A percentile compares a stretch with the other conserved stretches of the same genome.
Evolutionary conservation across 2,797 vertebrate species (phyloP).

Genomic region (Chelidonichthys spinosus): DNA sequence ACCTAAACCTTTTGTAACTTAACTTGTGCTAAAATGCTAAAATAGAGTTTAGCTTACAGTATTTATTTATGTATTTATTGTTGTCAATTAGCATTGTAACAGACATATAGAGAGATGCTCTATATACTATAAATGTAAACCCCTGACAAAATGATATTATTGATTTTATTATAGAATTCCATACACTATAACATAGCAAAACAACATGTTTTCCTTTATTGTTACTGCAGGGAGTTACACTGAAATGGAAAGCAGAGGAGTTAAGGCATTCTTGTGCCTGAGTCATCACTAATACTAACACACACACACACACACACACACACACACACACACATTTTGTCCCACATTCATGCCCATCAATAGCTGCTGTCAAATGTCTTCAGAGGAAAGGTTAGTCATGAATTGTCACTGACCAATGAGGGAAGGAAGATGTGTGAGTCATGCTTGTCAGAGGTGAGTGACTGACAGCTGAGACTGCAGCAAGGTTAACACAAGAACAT

Average conservation of each 20-base stretch:
- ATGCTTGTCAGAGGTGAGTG: conserved; percentile 61
- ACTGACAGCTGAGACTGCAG: conserved; percentile 69
- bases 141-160: neutral
- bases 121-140: neutral
- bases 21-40: neutral
- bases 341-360: conserved; percentile 55
- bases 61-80: conserved; percentile 10
- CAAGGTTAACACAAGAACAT: conserved; percentile 68
- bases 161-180: neutral
- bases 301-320: conserved; percentile 22
- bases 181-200: neutral
- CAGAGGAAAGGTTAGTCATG: conserved; percentile 71
- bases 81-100: neutral
- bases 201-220: neutral
- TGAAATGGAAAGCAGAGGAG: conserved; percentile 20
- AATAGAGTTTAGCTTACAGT: conserved; percentile 5
- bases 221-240: neutral
- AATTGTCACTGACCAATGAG: conserved; percentile 61
- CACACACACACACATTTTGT: conserved; percentile 30
- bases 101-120: conserved; percentile 1
- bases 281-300: conserved; percentile 43
- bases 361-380: conserved; percentile 56
- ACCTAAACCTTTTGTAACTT: too few relatives aligned
- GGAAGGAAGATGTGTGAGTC: conserved; percentile 61
- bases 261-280: conserved; percentile 33